Evolutionary conservation across 2,888 invertebrate genomes (phyloP), one percentile per base, ranked within the genome.

Genomic region (Aphidoletes aphidimyza): DNA sequence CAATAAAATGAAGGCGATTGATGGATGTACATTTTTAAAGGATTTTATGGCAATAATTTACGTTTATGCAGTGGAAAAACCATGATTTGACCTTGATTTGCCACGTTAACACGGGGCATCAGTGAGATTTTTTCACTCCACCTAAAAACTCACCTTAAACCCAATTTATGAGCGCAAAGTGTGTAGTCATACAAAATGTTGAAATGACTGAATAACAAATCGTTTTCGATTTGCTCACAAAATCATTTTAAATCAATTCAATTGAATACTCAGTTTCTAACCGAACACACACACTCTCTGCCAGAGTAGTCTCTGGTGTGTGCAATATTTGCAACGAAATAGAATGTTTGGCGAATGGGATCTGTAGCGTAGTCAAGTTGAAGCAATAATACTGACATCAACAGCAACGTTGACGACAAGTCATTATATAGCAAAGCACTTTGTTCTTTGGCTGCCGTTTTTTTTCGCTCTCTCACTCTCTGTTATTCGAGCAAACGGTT

Each of bases 341-440:
- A 6, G 30, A 69, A 30, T 69, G n/a, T 22, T 11, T 26, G 5
- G 26, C 30, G 69, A 69, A 69, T 69, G 34, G 69, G 30, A 5
- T 54, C 26, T 26, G 54, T 54, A 3, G 54, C 22, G 34, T 30
- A 26, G 81, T 36, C 14, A 19, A 37, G 37, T 34, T 81, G 37
- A 81, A 81, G n/a, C 81, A 37, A 37, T 81, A 81, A 81, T 37
- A 81, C 37, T 81, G 81, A 81, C 81, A 37, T 81, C 81, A 37
- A 37, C 81, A 81, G 22, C 37, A 81, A 81, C 37, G 37, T 22
- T 81, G 81, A 81, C 81, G 37, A 81, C 81, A 81, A 37, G 81
- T 81, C 81, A 81, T 81, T 81, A 81, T 81, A 22, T 37, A 37
- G n/a, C 19, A 81, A 22, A 22, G 37, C 37, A 36, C 81, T 81